A percentile compares a stretch with the other conserved stretches of the same genome.
phyloP scores from a whole-genome alignment of 2,888 invertebrate species.

The Xiphydria camelus region DNA sequence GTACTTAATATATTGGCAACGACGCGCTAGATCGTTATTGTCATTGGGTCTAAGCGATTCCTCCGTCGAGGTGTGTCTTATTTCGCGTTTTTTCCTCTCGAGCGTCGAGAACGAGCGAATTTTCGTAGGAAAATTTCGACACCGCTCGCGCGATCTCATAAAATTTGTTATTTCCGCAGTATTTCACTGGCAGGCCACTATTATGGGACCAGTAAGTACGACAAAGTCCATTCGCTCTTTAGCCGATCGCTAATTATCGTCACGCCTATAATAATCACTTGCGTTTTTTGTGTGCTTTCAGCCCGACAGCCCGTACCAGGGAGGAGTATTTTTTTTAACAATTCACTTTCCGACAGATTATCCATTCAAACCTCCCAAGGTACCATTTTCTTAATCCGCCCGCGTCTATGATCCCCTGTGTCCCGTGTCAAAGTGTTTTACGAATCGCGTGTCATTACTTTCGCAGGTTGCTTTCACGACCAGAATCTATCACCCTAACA shows the following conservation, averaged over 20 bases:
- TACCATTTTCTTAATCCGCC: conserved; percentile 41
- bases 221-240: conserved; percentile 6
- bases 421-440: conserved; percentile 1
- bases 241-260: conserved; percentile 1
- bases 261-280: conserved; percentile 5
- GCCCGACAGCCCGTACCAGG: conserved; percentile 99
- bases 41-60: no score
- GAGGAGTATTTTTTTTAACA: conserved; percentile 99
- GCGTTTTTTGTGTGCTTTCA: conserved; percentile 60
- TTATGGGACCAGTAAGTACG: conserved; percentile 97
- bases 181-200: conserved; percentile 99
- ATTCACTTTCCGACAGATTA: conserved; percentile 99
- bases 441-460: conserved; percentile 12
- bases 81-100: no score
- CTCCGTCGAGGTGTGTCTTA: no score
- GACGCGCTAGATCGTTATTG: no score
- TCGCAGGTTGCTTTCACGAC: conserved; percentile 95
- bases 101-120: no score
- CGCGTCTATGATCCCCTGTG: background rate
- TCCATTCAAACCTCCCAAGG: conserved; percentile 99
- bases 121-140: no score
- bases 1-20: no score
- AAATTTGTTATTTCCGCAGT: conserved; percentile 81
- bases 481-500: conserved; percentile 99
- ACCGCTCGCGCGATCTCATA: no score